Evolutionary conservation across 2,797 vertebrate genomes (phyloP), one percentile per base, ranked within the genome.

Genomic region (Hoplostethus atlanticus): DNA sequence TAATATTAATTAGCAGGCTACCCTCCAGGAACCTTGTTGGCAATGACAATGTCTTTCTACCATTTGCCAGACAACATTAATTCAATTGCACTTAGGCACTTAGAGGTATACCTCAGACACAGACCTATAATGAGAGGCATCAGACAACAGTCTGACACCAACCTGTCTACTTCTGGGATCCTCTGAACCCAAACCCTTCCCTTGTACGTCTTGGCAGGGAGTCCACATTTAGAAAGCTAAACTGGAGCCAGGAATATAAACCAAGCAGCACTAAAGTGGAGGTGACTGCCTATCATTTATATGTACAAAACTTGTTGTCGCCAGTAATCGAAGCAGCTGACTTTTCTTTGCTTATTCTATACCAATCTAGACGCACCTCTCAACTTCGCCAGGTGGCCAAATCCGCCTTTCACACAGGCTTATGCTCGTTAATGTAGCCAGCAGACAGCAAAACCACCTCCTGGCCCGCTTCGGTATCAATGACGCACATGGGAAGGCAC

Each of bases 311-410:
- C 53, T 0, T 0, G 5, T 16, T 31, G n/a, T 66, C 61, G 10
- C 10, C 0, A 7, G 16, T 51, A 65, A 73, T 13, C 28, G n/a
- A 16, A 25, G 63, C 47, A 15, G 64, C 48, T 3, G 11, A 9
- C 4, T 11, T 30, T 30, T 9, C 48, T 64, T 71, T 55, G 48
- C 67, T 53, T 57, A 79, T 70, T 68, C 56, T 74, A 57, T 47
- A 79, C 71, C 77, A 71, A 87, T 68, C 57, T 61, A 71, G 58
- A 69, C 53, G 71, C 69, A 77, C 73, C 73, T 47, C 52, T 79
- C 17, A 47, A 75, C 76, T 77, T 87, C 40, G 62, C 85, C 90
- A 92, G 86, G 89, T 90, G 91, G 86, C 64, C 85, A 89, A 91
- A 91, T 86, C 88, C 80, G 65, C 79, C 85, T 87, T 83, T 78